These are phyloP conservation scores for Cheilosia grossa DNA, from an alignment of 2,888 invertebrate species.

Conservation along the genomic window DNA sequence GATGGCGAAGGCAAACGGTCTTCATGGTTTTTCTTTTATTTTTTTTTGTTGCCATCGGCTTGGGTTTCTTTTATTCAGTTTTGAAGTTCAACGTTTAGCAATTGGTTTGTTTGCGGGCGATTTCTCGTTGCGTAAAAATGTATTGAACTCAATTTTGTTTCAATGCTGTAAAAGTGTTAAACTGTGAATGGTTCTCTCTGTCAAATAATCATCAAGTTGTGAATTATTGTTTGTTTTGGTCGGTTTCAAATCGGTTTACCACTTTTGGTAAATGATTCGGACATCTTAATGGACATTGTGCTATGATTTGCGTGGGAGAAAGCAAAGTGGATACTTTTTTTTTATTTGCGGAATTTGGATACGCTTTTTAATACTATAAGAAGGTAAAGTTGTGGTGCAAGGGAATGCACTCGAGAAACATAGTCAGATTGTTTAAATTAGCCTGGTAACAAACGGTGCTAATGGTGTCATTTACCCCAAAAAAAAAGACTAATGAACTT, in stretches of 20 bases:
- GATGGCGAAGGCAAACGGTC: slow-evolving; percentile 1
- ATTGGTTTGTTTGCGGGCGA: slow-evolving; percentile 67
- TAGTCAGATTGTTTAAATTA: not conserved
- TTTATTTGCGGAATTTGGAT: slow-evolving; percentile 27
- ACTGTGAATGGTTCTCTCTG: slow-evolving; percentile 51
- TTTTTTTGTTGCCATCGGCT: slow-evolving; percentile 26
- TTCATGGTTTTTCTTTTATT: slow-evolving; percentile 32
- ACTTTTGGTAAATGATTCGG: slow-evolving; percentile 18
- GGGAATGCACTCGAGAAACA: not conserved
- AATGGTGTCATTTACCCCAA: slow-evolving; percentile 1
- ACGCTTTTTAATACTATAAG: not conserved
- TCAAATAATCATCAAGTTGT: slow-evolving; percentile 41
- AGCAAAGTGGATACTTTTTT: slow-evolving; percentile 39
- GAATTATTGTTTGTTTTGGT: slow-evolving; percentile 14
- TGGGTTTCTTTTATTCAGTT: slow-evolving; percentile 63
- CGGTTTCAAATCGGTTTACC: not conserved
- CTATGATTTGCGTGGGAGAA: slow-evolving; percentile 31
- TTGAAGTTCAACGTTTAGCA: slow-evolving; percentile 74
- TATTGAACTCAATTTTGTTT: slow-evolving; percentile 65
- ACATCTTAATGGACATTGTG: slow-evolving; percentile 2
- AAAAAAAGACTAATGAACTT: not conserved
- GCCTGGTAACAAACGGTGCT: not conserved
- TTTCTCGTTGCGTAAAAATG: slow-evolving; percentile 68
- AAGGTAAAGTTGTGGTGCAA: not conserved
- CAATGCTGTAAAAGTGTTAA: slow-evolving; percentile 59